Conservation (phyloP, 2,888 invertebrate species). For the Eulithis prunata region DNA sequence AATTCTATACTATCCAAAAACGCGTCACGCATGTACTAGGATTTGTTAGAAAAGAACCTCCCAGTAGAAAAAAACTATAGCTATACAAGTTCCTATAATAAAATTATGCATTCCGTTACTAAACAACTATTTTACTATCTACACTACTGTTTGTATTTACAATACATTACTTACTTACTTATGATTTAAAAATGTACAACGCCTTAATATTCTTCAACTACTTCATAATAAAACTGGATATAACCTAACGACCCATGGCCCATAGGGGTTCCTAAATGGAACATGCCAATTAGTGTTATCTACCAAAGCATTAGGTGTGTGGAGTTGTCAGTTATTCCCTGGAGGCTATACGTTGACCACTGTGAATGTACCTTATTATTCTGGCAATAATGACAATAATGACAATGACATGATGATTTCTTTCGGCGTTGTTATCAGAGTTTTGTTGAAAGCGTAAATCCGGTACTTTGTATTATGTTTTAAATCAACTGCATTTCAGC, state of each 20-base stretch:
- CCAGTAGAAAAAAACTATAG: too few species aligned
- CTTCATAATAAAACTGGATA: constrained; percentile 3
- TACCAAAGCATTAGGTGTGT: constrained; percentile 22
- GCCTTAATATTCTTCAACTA: background rate
- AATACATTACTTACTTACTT: constrained; percentile 6
- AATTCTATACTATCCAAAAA: background rate
- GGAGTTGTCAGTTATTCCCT: constrained; percentile 12
- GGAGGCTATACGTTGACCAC: background rate
- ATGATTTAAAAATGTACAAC: constrained; percentile 25
- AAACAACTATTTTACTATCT: constrained; percentile 9
- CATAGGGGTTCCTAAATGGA: constrained; percentile 14
- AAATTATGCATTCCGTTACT: constrained; percentile 13
- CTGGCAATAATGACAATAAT: background rate
- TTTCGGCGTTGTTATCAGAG: too few species aligned
- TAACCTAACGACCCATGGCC: constrained; percentile 1
- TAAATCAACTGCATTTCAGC: too few species aligned
- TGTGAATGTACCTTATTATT: constrained; percentile 1
- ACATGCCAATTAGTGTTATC: constrained; percentile 22
- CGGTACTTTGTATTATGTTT: too few species aligned
- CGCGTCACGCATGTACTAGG: background rate
- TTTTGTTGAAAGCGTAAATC: too few species aligned
- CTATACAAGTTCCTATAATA: background rate
- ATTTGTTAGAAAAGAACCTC: background rate
- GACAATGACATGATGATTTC: too few species aligned
- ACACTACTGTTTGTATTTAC: constrained; percentile 21